phyloP scores from a whole-genome alignment of 2,888 invertebrate genomes.

The Trachelus iudaicus region DNA sequence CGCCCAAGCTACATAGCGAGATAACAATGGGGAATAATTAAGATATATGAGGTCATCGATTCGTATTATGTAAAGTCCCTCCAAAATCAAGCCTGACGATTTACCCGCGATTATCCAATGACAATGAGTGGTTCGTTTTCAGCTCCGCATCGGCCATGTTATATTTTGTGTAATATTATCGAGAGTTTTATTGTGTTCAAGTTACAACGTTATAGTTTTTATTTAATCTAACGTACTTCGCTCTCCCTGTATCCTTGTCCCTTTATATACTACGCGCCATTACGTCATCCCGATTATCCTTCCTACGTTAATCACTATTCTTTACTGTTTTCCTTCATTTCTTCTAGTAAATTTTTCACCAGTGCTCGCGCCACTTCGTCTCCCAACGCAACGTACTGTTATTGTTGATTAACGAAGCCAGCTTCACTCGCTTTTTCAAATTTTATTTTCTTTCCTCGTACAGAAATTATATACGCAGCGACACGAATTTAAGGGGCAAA shows the following conservation, averaged over 20 bases:
- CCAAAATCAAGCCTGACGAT: not conserved
- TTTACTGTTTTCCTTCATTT: not conserved
- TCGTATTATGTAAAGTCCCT: not conserved
- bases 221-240: constrained; percentile 24
- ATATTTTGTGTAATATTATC: constrained; percentile 41
- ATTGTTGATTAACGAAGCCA: not conserved
- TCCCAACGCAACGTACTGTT: not conserved
- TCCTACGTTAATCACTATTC: not conserved
- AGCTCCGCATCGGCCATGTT: constrained; percentile 48
- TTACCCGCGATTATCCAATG: not conserved
- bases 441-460: not conserved
- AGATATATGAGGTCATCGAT: not conserved
- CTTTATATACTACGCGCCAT: not conserved
- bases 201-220: constrained; percentile 34
- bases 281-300: constrained; percentile 18
- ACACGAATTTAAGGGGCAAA: not conserved
- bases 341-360: not conserved
- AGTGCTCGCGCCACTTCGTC: not conserved
- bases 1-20: not conserved
- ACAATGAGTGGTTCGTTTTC: constrained; percentile 29
- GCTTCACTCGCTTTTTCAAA: not conserved
- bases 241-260: not conserved
- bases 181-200: constrained; percentile 41
- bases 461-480: not conserved
- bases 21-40: not conserved